Evolutionary conservation across 2,888 invertebrate genomes (phyloP).

Genomic region (Microctonus hyperodae): DNA sequence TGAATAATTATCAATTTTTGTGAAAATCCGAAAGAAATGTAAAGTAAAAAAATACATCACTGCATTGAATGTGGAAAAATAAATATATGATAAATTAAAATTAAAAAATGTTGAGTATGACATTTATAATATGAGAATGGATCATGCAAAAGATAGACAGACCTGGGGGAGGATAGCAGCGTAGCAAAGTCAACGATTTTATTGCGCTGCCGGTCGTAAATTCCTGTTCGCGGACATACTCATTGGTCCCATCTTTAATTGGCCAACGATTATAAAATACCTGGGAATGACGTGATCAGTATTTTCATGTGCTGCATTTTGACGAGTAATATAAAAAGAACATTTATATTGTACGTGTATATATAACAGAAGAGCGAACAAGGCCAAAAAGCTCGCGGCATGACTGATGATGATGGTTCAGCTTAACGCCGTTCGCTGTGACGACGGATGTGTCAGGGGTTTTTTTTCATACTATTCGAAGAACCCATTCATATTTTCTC

Average conservation of each 20-base stretch:
- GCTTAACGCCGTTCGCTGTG: conserved; percentile 3
- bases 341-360: too few species aligned
- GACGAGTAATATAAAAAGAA: background rate
- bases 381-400: background rate
- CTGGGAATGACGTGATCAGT: conserved; percentile 42
- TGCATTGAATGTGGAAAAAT: too few species aligned
- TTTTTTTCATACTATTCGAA: conserved; percentile 9
- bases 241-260: conserved; percentile 45
- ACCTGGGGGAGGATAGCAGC: conserved; percentile 27
- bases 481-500: conserved; percentile 26
- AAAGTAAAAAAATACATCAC: too few species aligned
- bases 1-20: background rate
- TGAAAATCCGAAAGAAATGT: too few species aligned
- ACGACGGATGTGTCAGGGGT: background rate
- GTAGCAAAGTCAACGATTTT: conserved; percentile 52
- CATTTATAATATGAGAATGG: too few species aligned
- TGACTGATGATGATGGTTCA: conserved; percentile 32
- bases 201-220: conserved; percentile 59
- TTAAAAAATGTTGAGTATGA: too few species aligned
- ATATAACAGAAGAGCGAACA: background rate
- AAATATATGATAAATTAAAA: too few species aligned
- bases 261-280: conserved; percentile 56
- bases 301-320: conserved; percentile 22
- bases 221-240: conserved; percentile 52
- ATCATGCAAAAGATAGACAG: background rate